Conservation (phyloP, 2,797 vertebrate species). For the Philypnodon macrostomus region DNA sequence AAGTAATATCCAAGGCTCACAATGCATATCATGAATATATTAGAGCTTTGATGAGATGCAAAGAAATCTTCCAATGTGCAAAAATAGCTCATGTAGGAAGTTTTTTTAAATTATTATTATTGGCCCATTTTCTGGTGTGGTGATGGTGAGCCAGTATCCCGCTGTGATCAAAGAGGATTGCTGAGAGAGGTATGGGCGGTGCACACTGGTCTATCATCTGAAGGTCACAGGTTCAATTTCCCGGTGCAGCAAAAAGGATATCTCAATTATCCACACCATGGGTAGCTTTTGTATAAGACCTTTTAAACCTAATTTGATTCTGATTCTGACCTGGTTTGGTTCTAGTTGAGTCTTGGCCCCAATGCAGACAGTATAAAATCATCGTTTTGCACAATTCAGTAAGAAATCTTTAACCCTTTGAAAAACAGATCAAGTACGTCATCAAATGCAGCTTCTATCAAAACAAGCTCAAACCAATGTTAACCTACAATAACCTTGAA, state of each 20-base stretch:
- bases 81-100: conserved; percentile 47
- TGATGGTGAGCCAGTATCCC: conserved; percentile 15
- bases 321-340: too few species aligned
- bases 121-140: conserved; percentile 49
- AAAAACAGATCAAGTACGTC: too few species aligned
- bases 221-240: conserved; percentile 36
- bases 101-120: too few species aligned
- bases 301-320: too few species aligned
- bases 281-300: too few species aligned
- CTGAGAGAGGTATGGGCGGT: conserved; percentile 4
- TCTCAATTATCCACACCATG: conserved; percentile 5
- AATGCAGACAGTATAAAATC: too few species aligned
- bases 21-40: conserved; percentile 53
- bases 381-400: too few species aligned
- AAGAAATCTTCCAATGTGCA: conserved; percentile 41
- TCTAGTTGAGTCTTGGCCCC: too few species aligned
- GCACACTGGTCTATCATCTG: neutral
- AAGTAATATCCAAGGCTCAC: conserved; percentile 41
- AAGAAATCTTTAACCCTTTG: too few species aligned
- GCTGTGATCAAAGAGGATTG: conserved; percentile 41
- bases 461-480: too few species aligned
- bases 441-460: too few species aligned
- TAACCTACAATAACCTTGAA: too few species aligned
- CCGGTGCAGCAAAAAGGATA: neutral
- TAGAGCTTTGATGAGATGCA: conserved; percentile 38